Percentiles rank a stretch among this genome's conserved stretches.
These are phyloP conservation scores for Hedychridium roseum DNA, from an alignment of 2,888 invertebrate species.

Conservation along the genomic window DNA sequence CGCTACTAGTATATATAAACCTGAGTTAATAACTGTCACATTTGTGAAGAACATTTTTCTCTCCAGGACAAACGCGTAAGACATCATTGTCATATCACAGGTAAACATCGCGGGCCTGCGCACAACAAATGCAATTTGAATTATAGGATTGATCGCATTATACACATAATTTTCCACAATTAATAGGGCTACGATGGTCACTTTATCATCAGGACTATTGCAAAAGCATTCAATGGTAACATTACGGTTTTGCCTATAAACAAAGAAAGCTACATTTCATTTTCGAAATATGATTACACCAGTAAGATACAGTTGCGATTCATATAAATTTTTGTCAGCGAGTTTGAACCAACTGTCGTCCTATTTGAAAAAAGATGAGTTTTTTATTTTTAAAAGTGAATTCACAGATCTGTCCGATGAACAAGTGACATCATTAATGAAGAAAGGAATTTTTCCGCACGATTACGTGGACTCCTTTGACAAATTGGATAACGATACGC, in stretches of 20 bases:
- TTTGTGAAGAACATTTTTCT: no score
- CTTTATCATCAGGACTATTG: conserved; percentile 35
- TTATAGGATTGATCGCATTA: no score
- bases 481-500: conserved; percentile 23
- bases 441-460: conserved; percentile 53
- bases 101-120: no score
- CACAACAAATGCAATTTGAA: no score
- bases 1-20: no score
- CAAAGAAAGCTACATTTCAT: conserved; percentile 44
- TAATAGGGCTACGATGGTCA: conserved; percentile 39
- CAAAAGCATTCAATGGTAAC: conserved; percentile 25
- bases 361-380: conserved; percentile 6
- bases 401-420: conserved; percentile 4
- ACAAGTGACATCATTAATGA: conserved; percentile 23
- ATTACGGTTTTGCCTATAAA: conserved; percentile 30
- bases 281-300: conserved; percentile 32
- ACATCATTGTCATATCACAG: no score
- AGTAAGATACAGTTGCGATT: conserved; percentile 30
- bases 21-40: no score
- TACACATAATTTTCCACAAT: conserved; percentile 47
- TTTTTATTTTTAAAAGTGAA: no score
- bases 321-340: conserved; percentile 24
- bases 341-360: conserved; percentile 11
- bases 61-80: no score
- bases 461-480: conserved; percentile 39